Conservation (phyloP, 2,888 invertebrate species). For the Microctonus brassicae region DNA sequence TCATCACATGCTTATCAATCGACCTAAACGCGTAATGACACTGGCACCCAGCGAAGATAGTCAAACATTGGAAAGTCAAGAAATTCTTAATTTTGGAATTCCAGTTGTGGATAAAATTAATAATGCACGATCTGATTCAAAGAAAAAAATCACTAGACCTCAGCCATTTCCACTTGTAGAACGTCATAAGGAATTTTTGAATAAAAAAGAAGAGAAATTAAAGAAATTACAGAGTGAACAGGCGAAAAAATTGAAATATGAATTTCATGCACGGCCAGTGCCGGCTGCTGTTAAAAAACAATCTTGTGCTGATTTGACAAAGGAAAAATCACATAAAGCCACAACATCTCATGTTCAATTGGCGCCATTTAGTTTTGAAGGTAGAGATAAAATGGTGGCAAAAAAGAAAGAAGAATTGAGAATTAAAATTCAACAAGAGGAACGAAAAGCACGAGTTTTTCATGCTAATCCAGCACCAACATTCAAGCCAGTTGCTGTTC, state of each 20-base stretch:
- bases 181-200: slow-evolving; percentile 66
- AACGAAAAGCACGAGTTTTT: slow-evolving; percentile 76
- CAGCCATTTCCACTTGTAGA: slow-evolving; percentile 71
- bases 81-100: slow-evolving; percentile 59
- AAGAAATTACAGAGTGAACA: slow-evolving; percentile 43
- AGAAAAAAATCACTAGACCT: slow-evolving; percentile 49
- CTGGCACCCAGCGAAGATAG: slow-evolving; percentile 40
- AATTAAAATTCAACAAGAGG: slow-evolving; percentile 73
- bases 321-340: slow-evolving; percentile 34
- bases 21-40: not conserved
- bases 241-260: slow-evolving; percentile 50
- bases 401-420: slow-evolving; percentile 76
- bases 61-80: slow-evolving; percentile 53
- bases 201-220: slow-evolving; percentile 54
- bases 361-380: slow-evolving; percentile 80
- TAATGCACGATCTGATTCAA: slow-evolving; percentile 58
- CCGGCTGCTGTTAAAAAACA: slow-evolving; percentile 67
- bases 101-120: slow-evolving; percentile 37
- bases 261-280: slow-evolving; percentile 76
- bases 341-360: slow-evolving; percentile 40
- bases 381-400: slow-evolving; percentile 73
- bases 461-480: slow-evolving; percentile 79
- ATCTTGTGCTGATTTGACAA: slow-evolving; percentile 10
- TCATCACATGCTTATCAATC: not conserved
- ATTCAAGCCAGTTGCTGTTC: slow-evolving; percentile 69